phyloP scores from a whole-genome alignment of 2,797 vertebrate genomes.

The Enteromius treurensis region DNA sequence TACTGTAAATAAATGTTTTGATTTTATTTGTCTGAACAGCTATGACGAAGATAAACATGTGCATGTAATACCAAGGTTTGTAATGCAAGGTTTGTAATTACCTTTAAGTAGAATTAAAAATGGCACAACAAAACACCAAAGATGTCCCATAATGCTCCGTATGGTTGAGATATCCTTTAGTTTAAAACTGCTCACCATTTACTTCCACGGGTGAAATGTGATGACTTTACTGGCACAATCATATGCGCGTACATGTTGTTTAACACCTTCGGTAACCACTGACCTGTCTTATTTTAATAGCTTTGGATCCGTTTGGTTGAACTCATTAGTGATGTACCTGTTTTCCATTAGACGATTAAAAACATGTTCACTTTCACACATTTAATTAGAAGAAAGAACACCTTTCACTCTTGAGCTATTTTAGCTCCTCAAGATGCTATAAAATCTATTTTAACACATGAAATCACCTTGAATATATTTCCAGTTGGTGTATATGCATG shows the following conservation, averaged over 20 bases:
- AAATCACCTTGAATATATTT: neutral
- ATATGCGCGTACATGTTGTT: constrained; percentile 55
- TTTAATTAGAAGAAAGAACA: constrained; percentile 55
- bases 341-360: constrained; percentile 56
- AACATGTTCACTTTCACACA: constrained; percentile 42
- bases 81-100: constrained; percentile 60
- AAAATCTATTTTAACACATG: neutral
- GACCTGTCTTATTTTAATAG: constrained; percentile 67
- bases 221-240: neutral
- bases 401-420: neutral
- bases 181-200: neutral
- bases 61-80: neutral
- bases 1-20: too few species aligned
- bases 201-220: constrained; percentile 5
- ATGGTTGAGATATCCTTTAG: neutral
- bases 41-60: too few species aligned
- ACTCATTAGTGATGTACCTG: constrained; percentile 8
- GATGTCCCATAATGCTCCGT: constrained; percentile 63
- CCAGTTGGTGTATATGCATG: neutral
- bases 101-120: constrained; percentile 71
- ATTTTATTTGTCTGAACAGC: too few species aligned
- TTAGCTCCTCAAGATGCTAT: neutral
- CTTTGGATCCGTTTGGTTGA: constrained; percentile 39
- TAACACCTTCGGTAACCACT: constrained; percentile 72
- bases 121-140: constrained; percentile 52